Evolutionary conservation across 2,113 vertebrate genomes (phyloP), one percentile per base, ranked within the genome.

Genomic region (Microcebus murinus): DNA sequence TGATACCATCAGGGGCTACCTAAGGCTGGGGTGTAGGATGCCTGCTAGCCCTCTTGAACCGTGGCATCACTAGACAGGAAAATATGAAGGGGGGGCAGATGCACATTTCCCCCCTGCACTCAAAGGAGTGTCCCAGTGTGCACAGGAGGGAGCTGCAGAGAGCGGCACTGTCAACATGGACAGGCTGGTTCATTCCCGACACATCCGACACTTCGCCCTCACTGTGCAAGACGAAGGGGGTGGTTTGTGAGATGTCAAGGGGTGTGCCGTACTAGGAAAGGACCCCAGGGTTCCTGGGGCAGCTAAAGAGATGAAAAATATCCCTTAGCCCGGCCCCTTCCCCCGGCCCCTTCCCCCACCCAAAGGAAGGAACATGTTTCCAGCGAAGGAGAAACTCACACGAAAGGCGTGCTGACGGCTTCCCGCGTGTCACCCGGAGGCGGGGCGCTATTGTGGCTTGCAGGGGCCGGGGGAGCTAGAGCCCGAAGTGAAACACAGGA

Each of bases 401-500:
- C 2, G 0, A 1, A 11, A 2, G 88, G 3, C 59, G 61, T 70
- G 87, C 52, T 52, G 80, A 8, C 0, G 4, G 67, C 6, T 45
- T 82, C 81, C 87, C 97, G 95, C 83, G 3, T 1, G 0, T 21
- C n/a, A 31, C 23, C n/a, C 7, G 5, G 84, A 27, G 59, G 23
- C 0, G 7, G 0, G 0, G 90, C 0, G 1, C 45, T 34, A 36
- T 21, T 23, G 1, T 4, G 29, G 15, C 31, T 65, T 50, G 80
- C 57, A 50, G 90, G 57, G 36, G 23, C 39, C 0, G 18, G 55
- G 48, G 59, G 29, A 31, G 71, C 96, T 97, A n/a, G 4, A 42
- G 85, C 9, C 3, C 45, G 67, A 85, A 92, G 39, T 12, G 36
- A 82, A 82, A 70, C 2, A 39, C 0, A 11, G 76, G 50, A 52